Base-by-base conservation (phyloP, 1,140 invertebrate species). In the Apolygus lucorum region DNA sequence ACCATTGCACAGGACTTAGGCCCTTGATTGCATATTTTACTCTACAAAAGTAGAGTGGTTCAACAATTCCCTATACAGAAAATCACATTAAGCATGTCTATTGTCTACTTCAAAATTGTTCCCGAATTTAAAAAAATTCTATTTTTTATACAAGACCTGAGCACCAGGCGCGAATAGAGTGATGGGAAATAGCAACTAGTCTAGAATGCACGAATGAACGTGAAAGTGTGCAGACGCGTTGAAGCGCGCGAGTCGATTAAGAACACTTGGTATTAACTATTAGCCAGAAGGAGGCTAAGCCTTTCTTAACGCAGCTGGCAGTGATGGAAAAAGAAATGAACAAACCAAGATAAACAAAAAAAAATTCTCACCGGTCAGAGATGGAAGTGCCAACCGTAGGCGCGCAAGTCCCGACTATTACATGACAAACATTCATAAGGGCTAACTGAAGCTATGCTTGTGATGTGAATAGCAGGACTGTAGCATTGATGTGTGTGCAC, bases 61-160 rank as follows among this genome's bases (percentile, higher is more conserved):
- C 68, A 52, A 68, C 29, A 62, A 27, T 69, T 69, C 62, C 52
- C 68, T 69, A 69, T 63, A 69, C 68, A 67, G 64, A 70, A n/a
- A 70, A 70, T 70, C 69, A 70, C 69, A 67, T 67, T 70, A 70
- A 70, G 69, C 69, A 70, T 62, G 52, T 70, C 69, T 70, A 70
- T 70, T 70, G 69, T 70, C 69, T 70, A 70, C 69, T 62, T 70
- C 69, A 59, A 70, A 70, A 70, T 70, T 70, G 69, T 70, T 70
- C 69, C 69, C 64, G 28, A 67, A 70, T 70, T 70, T 67, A 70
- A 70, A 70, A 67, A 70, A 67, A 67, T 70, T 66, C 25, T 21
- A 34, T 29, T 34, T 67, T n/a, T n/a, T n/a, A n/a, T 54, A 59
- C 62, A 59, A 70, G 65, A 70, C 69, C 69, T 67, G 64, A 69